Evolutionary conservation across 64 coral and sea anemone species (phyloP), one percentile per base, ranked within the genome.

Genomic region (Hydrozoanthus tunicans): DNA sequence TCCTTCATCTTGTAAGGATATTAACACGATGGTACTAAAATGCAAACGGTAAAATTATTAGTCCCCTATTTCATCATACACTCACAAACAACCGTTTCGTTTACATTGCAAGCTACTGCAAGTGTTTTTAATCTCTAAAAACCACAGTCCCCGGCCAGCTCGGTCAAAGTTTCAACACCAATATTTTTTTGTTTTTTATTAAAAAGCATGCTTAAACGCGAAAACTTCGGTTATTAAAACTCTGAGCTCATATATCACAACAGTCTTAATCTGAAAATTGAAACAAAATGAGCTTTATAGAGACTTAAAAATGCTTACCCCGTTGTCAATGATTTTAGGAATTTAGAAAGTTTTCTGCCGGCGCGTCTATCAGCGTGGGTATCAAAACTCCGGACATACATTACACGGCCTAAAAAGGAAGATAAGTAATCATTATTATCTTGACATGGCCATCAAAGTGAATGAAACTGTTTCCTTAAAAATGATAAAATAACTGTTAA

Each of bases 11-110:
- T 62, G 55, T 14, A 74, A 53, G 26, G 54, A 9, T 32, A 88
- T 7, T 9, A 88, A 59, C 6, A 88, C 67, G 14, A 24, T 74
- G 51, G 68, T 73, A 43, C 84, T 88, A 17, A 72, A 74, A 88
- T 7, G 26, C 1, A 74, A 51, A 71, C 13, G 9, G 32, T 43
- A 43, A 43, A 43, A 43, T 43, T 43, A 43, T 43, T 43, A 43
- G 32, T 43, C 32, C 32, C 32, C 2, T 43, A 43, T 43, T 43
- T 43, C 32, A 43, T 43, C 32, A 43, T 43, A 43, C 32, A 43
- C 2, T 43, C 32, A 43, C 32, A 43, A 43, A 43, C 32, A 43
- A 43, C 32, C 32, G 2, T 43, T 43, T 43, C 32, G 32, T 43
- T 43, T 43, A 43, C 32, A 43, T 43, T 43, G 32, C 32, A 1